Percentiles rank a stretch among this genome's conserved stretches.
phyloP scores from a whole-genome alignment of 2,888 invertebrate genomes.

The Brenthis hecate region DNA sequence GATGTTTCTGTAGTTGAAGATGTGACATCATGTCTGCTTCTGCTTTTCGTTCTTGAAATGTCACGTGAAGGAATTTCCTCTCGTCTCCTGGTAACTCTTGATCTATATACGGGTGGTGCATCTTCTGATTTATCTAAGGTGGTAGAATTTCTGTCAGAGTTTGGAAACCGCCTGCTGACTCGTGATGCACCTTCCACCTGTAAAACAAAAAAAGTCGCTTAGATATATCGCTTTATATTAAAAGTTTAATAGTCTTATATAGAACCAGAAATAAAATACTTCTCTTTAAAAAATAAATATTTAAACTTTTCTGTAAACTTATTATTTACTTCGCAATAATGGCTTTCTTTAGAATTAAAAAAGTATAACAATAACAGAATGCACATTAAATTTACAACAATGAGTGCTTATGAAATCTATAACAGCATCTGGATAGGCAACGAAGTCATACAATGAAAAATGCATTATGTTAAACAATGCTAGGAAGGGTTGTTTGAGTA shows the following conservation, averaged over 20 bases:
- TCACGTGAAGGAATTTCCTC: constrained; percentile 57
- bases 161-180: constrained; percentile 59
- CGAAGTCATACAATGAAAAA: constrained; percentile 48
- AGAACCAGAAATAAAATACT: background rate
- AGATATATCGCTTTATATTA: background rate
- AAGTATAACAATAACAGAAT: constrained; percentile 2
- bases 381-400: constrained; percentile 39
- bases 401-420: constrained; percentile 48
- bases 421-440: constrained; percentile 45
- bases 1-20: constrained; percentile 49
- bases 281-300: background rate
- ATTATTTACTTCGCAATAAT: background rate
- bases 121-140: constrained; percentile 53
- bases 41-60: constrained; percentile 54
- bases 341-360: background rate
- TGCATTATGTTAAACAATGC: constrained; percentile 57
- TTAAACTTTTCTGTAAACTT: background rate
- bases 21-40: constrained; percentile 50
- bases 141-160: constrained; percentile 50
- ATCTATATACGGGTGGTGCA: constrained; percentile 55
- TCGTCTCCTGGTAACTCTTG: constrained; percentile 59
- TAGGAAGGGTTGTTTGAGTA: constrained; percentile 43
- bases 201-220: constrained; percentile 43
- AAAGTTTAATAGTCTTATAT: background rate
- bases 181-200: constrained; percentile 66